Base-by-base conservation (phyloP, 2,888 invertebrate species). In the Gibbula magus region DNA sequence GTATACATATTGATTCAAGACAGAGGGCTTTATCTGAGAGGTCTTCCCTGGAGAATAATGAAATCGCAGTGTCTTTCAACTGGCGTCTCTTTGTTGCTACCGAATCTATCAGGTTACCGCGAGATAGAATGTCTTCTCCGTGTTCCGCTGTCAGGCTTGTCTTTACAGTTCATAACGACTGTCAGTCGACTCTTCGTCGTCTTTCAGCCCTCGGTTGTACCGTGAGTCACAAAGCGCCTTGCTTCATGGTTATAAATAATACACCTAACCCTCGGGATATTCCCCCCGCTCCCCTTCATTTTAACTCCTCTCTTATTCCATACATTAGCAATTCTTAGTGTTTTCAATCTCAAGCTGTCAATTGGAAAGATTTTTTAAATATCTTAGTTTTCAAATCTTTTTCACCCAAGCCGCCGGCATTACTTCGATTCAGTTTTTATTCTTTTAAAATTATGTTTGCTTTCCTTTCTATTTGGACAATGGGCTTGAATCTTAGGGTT, bases 21-120 rank as follows among this genome's bases (percentile, higher is more conserved):
- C 70, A 10, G 13, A 35, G 16, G 32, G 16, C n/a, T 32, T 18
- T 35, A 70, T 8, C 70, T 25, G 70, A 70, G 70, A 35, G 32
- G 20, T 39, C 35, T 39, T 70, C 70, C 39, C 13, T 25, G 10
- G 32, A n/a, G 39, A 35, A 29, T 70, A 70, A 70, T 70, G 70
- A 70, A 70, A 70, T 70, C 70, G 20, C 35, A 70, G 35, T 70
- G 70, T 70, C 70, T 70, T 70, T 70, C 70, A 70, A 35, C 70
- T 35, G 35, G 32, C 20, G 29, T 35, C 32, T 35, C 70, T 70
- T 70, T 70, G 56, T 54, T 20, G 25, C 20, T 56, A 22, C 20
- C 22, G 25, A 56, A 56, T 56, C 56, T 56, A 56, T 56, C 56
- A 56, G 56, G 22, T 56, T 56, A 22, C 20, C 25, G 56, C 56